Evolutionary conservation across 2,888 invertebrate genomes (phyloP).

Genomic region (Drosophila putrida): DNA sequence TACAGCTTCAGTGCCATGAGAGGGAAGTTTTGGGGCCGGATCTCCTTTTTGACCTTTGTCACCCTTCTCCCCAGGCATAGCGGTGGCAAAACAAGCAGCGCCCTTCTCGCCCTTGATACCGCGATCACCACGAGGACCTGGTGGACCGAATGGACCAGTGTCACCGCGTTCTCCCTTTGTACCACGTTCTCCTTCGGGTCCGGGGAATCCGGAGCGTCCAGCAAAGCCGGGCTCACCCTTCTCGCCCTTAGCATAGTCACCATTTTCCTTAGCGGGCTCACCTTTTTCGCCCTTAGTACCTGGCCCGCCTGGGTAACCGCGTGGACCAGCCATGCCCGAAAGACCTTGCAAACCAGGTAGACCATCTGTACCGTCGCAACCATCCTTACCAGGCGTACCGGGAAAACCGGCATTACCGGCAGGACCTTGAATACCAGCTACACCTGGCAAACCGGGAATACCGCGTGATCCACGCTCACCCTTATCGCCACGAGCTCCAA

Average conservation of each 20-base stretch:
- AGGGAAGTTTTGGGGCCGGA: constrained; percentile 56
- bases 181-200: constrained; percentile 86
- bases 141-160: constrained; percentile 80
- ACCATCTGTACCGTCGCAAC: constrained; percentile 98
- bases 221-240: constrained; percentile 91
- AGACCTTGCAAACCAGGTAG: constrained; percentile 90
- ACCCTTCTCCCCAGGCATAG: constrained; percentile 87
- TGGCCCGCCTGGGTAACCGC: constrained; percentile 88
- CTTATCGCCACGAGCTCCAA: constrained; percentile 92
- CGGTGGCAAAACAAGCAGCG: constrained; percentile 86
- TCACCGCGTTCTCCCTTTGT: constrained; percentile 91
- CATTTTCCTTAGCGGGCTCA: constrained; percentile 88
- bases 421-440: constrained; percentile 85
- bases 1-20: constrained; percentile 46
- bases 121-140: constrained; percentile 91
- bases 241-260: constrained; percentile 90
- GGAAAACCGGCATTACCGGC: constrained; percentile 87
- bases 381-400: constrained; percentile 95
- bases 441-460: constrained; percentile 93
- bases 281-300: constrained; percentile 90
- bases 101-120: constrained; percentile 91
- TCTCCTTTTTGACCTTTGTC: constrained; percentile 89
- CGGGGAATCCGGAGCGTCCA: constrained; percentile 83
- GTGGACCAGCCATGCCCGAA: constrained; percentile 90
- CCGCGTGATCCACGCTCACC: constrained; percentile 95